Percentiles rank a stretch among this genome's conserved stretches.
These are phyloP conservation scores for Scaptomyza parva DNA, from an alignment of 2,888 invertebrate genomes.

Conservation along the genomic window DNA sequence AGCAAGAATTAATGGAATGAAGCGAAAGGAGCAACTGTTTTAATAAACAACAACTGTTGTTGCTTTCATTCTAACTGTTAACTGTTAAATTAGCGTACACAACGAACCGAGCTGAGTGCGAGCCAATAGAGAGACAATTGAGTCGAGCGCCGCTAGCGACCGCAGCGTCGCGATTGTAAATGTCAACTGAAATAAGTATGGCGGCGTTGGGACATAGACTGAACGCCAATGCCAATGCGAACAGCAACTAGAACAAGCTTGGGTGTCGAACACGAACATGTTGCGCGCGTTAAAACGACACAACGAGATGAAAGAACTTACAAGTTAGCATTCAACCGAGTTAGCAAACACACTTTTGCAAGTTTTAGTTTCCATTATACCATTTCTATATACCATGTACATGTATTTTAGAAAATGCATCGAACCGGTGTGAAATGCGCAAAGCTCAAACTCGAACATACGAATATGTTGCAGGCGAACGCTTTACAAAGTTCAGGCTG, in stretches of 20 bases:
- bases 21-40: constrained; percentile 29
- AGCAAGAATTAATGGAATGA: constrained; percentile 13
- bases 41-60: constrained; percentile 30
- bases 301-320: not conserved
- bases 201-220: constrained; percentile 19
- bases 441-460: constrained; percentile 5
- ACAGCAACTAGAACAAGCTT: constrained; percentile 29
- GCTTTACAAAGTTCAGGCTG: not conserved
- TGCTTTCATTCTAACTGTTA: constrained; percentile 25
- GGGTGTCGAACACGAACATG: constrained; percentile 28
- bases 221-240: constrained; percentile 7
- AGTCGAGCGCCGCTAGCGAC: constrained; percentile 55
- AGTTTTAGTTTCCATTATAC: not conserved
- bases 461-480: constrained; percentile 5
- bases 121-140: constrained; percentile 16
- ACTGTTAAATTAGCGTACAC: constrained; percentile 43
- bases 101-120: constrained; percentile 47
- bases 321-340: not conserved
- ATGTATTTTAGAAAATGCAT: not conserved
- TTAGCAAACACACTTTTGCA: too few species aligned
- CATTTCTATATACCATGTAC: not conserved
- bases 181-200: constrained; percentile 59
- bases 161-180: constrained; percentile 61
- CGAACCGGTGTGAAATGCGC: not conserved
- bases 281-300: too few species aligned